These are phyloP conservation scores for Laupala kohalensis DNA, from an alignment of 1,140 invertebrate genomes.

Conservation along the genomic window DNA sequence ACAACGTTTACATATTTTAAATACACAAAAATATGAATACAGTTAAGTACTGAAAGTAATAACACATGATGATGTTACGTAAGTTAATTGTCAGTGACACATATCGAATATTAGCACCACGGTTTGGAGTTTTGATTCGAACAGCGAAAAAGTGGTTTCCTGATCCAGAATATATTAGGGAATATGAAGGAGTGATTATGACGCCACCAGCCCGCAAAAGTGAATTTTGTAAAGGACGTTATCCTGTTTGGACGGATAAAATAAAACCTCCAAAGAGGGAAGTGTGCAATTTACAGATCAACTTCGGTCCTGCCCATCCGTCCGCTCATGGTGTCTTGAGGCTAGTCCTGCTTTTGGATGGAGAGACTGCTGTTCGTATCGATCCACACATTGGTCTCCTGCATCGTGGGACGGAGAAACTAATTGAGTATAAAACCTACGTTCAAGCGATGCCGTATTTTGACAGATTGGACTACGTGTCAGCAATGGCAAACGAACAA, in stretches of 20 bases:
- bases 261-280: slow-evolving; percentile 28
- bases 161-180: slow-evolving; percentile 41
- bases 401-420: slow-evolving; percentile 66
- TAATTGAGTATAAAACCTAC: slow-evolving; percentile 77
- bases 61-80: too few species aligned
- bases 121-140: not conserved
- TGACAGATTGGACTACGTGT: slow-evolving; percentile 73
- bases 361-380: slow-evolving; percentile 69
- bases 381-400: slow-evolving; percentile 83
- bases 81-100: too few species aligned
- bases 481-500: slow-evolving; percentile 72
- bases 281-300: slow-evolving; percentile 49
- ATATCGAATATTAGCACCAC: too few species aligned
- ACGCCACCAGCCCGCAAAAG: not conserved
- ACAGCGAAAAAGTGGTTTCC: slow-evolving; percentile 32
- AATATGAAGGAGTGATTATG: slow-evolving; percentile 42
- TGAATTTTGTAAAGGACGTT: slow-evolving; percentile 24
- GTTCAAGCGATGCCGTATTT: slow-evolving; percentile 68
- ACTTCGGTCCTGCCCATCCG: slow-evolving; percentile 77
- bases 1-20: too few species aligned
- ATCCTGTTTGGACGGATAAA: slow-evolving; percentile 26
- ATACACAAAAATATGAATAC: too few species aligned
- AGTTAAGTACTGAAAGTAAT: too few species aligned
- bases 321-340: slow-evolving; percentile 76
- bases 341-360: slow-evolving; percentile 59